Conservation (phyloP, 2,113 vertebrate species). For the Phalacrocorax aristotelis region DNA sequence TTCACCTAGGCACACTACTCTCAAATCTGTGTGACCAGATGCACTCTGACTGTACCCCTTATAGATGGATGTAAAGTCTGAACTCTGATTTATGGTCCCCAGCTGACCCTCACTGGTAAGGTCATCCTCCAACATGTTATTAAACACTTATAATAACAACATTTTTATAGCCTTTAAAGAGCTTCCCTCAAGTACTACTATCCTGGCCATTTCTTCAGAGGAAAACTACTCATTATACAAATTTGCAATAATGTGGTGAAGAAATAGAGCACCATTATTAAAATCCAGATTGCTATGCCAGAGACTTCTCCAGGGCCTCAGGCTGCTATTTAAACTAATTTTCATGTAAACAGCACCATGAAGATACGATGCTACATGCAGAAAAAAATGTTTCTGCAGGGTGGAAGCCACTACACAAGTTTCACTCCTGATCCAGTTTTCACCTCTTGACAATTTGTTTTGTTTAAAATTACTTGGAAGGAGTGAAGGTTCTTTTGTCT, state of each 20-base stretch:
- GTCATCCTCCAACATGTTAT: conserved; percentile 28
- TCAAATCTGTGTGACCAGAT: not conserved
- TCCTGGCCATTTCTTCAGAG: conserved; percentile 63
- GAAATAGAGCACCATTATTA: conserved; percentile 65
- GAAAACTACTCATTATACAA: conserved; percentile 69
- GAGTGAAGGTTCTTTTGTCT: not conserved
- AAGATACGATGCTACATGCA: not conserved
- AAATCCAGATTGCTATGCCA: conserved; percentile 51
- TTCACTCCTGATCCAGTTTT: not conserved
- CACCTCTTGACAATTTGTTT: not conserved
- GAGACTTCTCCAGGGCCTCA: conserved; percentile 37
- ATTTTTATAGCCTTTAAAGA: conserved; percentile 56
- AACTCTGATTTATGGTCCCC: not conserved
- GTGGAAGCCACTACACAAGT: not conserved
- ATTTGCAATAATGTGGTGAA: conserved; percentile 61
- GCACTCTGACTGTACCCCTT: not conserved
- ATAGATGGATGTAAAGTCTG: not conserved
- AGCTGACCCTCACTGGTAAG: not conserved
- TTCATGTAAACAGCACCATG: conserved; percentile 44
- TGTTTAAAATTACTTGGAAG: not conserved
- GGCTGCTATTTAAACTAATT: conserved; percentile 62
- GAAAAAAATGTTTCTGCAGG: not conserved
- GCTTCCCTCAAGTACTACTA: conserved; percentile 24
- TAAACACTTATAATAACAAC: conserved; percentile 46
- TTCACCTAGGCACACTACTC: not conserved